Conservation (phyloP, 2,113 vertebrate genomes). For the Mus pahari region DNA sequence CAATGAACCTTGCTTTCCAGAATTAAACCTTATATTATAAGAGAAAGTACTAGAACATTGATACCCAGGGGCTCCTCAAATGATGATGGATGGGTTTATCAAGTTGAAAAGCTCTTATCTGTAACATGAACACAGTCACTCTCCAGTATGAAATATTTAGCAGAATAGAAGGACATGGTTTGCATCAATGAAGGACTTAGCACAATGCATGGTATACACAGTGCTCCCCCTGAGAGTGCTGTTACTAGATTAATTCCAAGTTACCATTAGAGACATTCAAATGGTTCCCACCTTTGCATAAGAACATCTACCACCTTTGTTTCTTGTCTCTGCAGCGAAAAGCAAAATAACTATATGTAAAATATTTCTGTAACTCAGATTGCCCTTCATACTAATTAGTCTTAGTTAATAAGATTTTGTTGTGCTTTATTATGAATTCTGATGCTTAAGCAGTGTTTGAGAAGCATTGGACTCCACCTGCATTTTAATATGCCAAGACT, state of each 20-base stretch:
- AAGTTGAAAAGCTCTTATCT: background rate
- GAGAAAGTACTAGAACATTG: rapidly evolving
- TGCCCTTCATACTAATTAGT: slow-evolving; percentile 45
- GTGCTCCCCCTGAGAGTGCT: background rate
- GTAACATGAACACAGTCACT: background rate
- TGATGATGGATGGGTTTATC: background rate
- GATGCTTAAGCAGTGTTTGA: background rate
- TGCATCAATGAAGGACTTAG: background rate
- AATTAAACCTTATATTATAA: background rate
- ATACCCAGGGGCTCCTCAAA: background rate
- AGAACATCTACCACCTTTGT: background rate
- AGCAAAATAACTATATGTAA: background rate
- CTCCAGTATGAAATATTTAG: background rate
- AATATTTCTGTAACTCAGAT: background rate
- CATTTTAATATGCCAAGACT: slow-evolving; percentile 26
- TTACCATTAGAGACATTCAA: background rate
- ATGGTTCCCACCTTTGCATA: background rate
- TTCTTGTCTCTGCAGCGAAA: background rate
- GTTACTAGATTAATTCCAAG: background rate
- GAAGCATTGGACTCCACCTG: background rate
- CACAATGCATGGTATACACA: background rate
- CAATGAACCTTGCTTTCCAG: background rate
- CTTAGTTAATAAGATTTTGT: slow-evolving; percentile 50
- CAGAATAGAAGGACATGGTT: background rate
- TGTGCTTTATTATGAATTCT: slow-evolving; percentile 22